These are phyloP conservation scores for Heliconius cydno DNA, from an alignment of 2,888 invertebrate species.

Conservation along the genomic window DNA sequence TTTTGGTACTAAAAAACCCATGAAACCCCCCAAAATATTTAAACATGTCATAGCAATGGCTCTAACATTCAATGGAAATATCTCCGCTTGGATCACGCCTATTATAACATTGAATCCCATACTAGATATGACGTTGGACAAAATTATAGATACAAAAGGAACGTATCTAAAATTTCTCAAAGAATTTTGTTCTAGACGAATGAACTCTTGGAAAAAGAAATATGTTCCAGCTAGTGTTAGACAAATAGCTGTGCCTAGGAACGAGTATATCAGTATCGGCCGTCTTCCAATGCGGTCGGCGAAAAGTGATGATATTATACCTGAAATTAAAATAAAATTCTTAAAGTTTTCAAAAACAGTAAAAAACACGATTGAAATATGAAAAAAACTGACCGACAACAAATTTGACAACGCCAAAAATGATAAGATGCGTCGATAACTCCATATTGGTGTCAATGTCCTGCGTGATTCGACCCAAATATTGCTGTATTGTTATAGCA, in stretches of 20 bases:
- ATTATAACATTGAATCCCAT: constrained; percentile 78
- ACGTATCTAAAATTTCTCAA: constrained; percentile 63
- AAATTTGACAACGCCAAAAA: constrained; percentile 67
- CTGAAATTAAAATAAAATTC: constrained; percentile 54
- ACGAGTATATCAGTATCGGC: constrained; percentile 72
- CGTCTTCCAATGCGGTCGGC: constrained; percentile 74
- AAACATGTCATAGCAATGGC: constrained; percentile 76
- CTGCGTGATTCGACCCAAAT: constrained; percentile 67
- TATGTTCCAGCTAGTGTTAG: constrained; percentile 63
- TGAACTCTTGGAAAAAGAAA: constrained; percentile 63
- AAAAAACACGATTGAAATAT: no score
- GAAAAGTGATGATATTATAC: constrained; percentile 63
- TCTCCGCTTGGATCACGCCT: constrained; percentile 75
- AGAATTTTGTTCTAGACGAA: constrained; percentile 52
- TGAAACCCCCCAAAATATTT: constrained; percentile 73
- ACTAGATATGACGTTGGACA: constrained; percentile 58
- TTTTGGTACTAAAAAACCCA: constrained; percentile 77
- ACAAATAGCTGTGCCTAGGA: constrained; percentile 59
- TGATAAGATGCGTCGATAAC: constrained; percentile 61
- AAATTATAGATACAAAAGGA: constrained; percentile 71
- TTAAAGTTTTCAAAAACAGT: no score
- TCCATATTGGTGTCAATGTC: constrained; percentile 60
- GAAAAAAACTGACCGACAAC: constrained; percentile 58
- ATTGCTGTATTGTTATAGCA: constrained; percentile 63
- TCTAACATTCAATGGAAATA: constrained; percentile 83